Evolutionary conservation across 2,888 invertebrate genomes (phyloP), one percentile per base, ranked within the genome.

Genomic region (Dryococelus australis): DNA sequence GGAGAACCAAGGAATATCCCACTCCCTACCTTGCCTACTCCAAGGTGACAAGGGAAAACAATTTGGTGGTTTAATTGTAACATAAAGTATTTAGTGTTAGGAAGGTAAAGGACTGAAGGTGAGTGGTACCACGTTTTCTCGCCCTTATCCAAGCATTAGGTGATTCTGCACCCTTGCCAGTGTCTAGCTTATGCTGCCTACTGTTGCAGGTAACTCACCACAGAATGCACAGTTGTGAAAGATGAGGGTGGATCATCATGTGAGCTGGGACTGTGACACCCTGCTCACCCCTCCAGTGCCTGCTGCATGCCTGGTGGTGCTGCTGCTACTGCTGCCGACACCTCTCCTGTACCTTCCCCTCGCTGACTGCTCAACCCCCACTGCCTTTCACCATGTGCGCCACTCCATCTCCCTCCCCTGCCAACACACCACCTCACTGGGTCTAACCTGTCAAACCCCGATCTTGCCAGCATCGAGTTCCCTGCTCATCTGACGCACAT

Each of bases 171-270:
- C 47, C 47, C n/a, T 16, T 20, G 65, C 65, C 65, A n/a, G 65
- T 65, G n/a, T 65, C 65, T 65, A 65, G 65, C 24, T 24, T 16
- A 65, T 20, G 65, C 65, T 65, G 65, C n/a, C 65, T 65, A 65
- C 65, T 65, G 28, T 83, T 83, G 24, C 83, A 83, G 83, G 83
- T 83, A 83, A 35, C 83, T 83, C 65, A 35, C 35, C 43, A 83
- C 85, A 89, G 87, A 87, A 89, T 89, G 89, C 87, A 86, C 89
- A 87, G 65, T 65, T 87, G 89, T 87, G 87, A 89, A 89, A 89
- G 89, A 89, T 89, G 89, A 89, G 84, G 87, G 43, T 13, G 79
- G 79, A 86, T 83, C 86, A 87, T 51, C 86, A 87, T 78, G 87
- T 84, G 88, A 88, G 88, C 88, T 86, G 88, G 88, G 87, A 87